Conservation (phyloP, 2,797 vertebrate species). For the Yasuhikotakia modesta region DNA sequence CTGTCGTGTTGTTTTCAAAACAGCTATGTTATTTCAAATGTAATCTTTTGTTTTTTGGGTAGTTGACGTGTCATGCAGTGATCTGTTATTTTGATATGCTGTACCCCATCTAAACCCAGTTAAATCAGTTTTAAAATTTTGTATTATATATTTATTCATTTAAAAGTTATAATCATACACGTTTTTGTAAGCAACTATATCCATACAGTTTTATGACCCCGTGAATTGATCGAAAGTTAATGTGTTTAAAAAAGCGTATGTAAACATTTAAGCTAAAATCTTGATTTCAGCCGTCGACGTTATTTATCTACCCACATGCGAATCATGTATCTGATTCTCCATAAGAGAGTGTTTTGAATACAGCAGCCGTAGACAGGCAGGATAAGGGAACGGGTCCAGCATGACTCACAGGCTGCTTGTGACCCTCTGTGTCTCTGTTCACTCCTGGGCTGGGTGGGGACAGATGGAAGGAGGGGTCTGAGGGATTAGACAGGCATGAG, state of each 20-base stretch:
- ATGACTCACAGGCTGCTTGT: constrained; percentile 56
- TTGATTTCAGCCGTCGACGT: neutral
- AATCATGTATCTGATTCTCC: neutral
- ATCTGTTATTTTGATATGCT: too few relatives aligned
- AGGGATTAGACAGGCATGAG: constrained; percentile 62
- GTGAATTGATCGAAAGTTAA: too few relatives aligned
- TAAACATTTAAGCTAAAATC: neutral
- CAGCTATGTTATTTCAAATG: neutral
- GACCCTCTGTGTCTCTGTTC: constrained; percentile 51
- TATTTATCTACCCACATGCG: neutral
- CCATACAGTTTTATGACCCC: too few relatives aligned
- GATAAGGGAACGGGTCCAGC: constrained; percentile 45
- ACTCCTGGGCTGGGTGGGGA: constrained; percentile 59
- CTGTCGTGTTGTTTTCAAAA: constrained; percentile 1
- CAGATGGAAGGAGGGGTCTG: constrained; percentile 72
- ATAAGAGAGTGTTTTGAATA: constrained; percentile 22
- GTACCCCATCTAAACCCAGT: too few relatives aligned
- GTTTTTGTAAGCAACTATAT: too few relatives aligned
- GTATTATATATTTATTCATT: too few relatives aligned
- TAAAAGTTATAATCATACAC: too few relatives aligned
- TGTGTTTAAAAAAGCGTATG: neutral
- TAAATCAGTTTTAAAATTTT: too few relatives aligned
- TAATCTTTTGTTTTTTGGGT: neutral
- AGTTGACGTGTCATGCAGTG: neutral
- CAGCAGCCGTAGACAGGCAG: constrained; percentile 22